Conservation (phyloP, 2,113 vertebrate genomes). For the Oncorhynchus tshawytscha region DNA sequence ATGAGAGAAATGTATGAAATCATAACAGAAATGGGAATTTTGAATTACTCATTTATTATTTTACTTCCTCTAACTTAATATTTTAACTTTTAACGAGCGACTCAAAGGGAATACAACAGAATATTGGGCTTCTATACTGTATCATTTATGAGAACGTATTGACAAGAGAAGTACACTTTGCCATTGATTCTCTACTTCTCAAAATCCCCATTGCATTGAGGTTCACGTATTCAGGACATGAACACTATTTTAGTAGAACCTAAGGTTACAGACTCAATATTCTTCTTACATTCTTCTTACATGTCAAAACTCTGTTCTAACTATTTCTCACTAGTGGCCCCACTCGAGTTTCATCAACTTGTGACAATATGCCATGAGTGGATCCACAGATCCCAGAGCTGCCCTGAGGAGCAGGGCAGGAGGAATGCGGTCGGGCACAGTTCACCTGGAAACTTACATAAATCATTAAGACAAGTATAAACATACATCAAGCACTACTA, state of each 20-base stretch:
- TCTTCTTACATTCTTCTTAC: no score
- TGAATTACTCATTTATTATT: not conserved
- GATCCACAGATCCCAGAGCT: slow-evolving; percentile 45
- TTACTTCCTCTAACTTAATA: not conserved
- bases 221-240: no score
- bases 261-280: no score
- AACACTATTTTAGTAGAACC: no score
- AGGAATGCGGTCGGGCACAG: slow-evolving; percentile 43
- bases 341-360: slow-evolving; percentile 55
- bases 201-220: no score
- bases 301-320: slow-evolving; percentile 46
- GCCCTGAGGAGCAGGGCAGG: slow-evolving; percentile 22
- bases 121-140: not conserved
- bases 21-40: not conserved
- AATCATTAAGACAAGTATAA: slow-evolving; percentile 24
- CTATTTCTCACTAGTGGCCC: slow-evolving; percentile 49
- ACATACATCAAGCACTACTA: slow-evolving; percentile 4
- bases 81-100: not conserved
- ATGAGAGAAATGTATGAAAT: not conserved
- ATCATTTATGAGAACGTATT: not conserved
- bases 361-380: slow-evolving; percentile 65
- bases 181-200: no score
- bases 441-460: slow-evolving; percentile 61
- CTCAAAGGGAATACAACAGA: not conserved
- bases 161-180: no score